Percentiles rank a stretch among this genome's conserved stretches.
phyloP scores from a whole-genome alignment of 2,888 invertebrate species.

The Oeneis ivallda region DNA sequence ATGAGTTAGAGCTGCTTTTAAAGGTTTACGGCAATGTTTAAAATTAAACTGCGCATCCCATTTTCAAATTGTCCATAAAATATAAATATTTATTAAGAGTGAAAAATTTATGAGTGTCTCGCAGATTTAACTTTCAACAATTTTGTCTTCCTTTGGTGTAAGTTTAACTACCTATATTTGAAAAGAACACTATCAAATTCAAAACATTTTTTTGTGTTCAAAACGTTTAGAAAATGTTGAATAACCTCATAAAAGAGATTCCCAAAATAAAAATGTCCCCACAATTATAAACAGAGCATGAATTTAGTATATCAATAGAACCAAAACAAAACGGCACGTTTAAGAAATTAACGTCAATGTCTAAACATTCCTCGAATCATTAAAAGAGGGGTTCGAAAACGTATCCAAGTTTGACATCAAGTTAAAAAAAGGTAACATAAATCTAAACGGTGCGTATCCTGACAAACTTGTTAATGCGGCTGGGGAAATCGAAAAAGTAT shows the following conservation, averaged over 20 bases:
- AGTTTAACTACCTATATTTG: no score
- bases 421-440: conserved; percentile 60
- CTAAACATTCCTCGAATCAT: conserved; percentile 33
- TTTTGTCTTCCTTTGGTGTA: no score
- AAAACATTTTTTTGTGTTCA: no score
- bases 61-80: no score
- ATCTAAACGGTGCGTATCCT: conserved; percentile 38
- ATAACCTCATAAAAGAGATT: background rate
- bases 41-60: no score
- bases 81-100: no score
- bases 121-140: no score
- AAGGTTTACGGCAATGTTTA: no score
- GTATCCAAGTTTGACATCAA: conserved; percentile 63
- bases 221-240: background rate
- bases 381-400: conserved; percentile 36
- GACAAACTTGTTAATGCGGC: conserved; percentile 37
- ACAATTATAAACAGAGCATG: conserved; percentile 2
- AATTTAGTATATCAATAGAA: conserved; percentile 19
- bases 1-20: no score
- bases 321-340: conserved; percentile 25
- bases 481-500: conserved; percentile 42
- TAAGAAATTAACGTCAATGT: conserved; percentile 30
- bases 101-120: no score
- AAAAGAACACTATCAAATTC: no score
- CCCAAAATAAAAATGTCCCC: background rate